phyloP scores from a whole-genome alignment of 2,797 vertebrate genomes.

The Anabacerthia variegaticeps region DNA sequence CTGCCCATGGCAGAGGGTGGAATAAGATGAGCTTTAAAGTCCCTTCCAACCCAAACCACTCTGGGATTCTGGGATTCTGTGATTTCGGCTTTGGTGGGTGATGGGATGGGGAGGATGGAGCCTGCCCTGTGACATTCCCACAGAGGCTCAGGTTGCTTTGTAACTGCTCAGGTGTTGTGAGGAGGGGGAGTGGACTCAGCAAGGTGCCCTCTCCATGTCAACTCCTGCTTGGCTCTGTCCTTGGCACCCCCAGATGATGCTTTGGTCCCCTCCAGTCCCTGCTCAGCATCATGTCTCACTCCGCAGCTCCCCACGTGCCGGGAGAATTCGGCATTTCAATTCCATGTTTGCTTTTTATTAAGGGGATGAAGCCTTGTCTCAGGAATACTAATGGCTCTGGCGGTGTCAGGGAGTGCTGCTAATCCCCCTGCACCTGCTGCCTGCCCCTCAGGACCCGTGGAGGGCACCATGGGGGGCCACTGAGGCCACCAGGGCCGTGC shows the following conservation, averaged over 20 bases:
- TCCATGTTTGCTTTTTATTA: slow-evolving; percentile 70
- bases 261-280: accelerated
- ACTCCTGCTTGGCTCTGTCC: accelerated
- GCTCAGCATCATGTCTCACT: neutral
- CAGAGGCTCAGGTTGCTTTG: accelerated
- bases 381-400: slow-evolving; percentile 69
- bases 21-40: neutral
- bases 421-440: slow-evolving; percentile 40
- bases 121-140: accelerated
- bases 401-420: neutral
- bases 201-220: accelerated
- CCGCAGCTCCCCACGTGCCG: neutral
- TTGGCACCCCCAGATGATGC: accelerated
- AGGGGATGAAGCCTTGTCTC: slow-evolving; percentile 26
- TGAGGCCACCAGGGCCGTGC: accelerated
- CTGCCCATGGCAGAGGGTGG: neutral
- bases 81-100: neutral
- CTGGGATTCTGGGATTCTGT: neutral
- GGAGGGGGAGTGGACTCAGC: accelerated
- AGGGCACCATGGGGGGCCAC: accelerated
- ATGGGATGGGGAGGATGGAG: neutral
- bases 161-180: neutral
- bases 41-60: neutral
- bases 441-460: accelerated
- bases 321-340: slow-evolving; percentile 44